A percentile compares a stretch with the other conserved stretches of the same genome.
phyloP scores from a whole-genome alignment of 2,888 invertebrate species.

The Cactoblastis cactorum region DNA sequence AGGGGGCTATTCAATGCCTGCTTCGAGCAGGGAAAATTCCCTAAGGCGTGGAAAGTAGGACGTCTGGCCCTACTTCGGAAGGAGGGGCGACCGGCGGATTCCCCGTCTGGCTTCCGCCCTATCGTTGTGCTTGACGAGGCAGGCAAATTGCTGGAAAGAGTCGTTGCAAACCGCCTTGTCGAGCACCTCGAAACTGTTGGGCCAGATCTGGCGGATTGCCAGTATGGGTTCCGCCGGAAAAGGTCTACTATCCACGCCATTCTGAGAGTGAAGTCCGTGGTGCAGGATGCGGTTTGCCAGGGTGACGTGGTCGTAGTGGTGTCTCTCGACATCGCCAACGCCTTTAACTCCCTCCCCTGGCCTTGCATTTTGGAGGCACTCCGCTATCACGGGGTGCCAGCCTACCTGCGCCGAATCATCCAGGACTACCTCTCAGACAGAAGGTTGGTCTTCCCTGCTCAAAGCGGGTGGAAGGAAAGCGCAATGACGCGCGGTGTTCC shows the following conservation, averaged over 20 bases:
- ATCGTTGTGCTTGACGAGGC: slow-evolving; percentile 16
- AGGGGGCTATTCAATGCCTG: no score
- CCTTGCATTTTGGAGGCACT: neutral
- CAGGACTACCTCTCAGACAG: neutral
- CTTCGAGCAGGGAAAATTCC: neutral
- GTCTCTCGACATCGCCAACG: no score
- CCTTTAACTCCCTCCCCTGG: slow-evolving; percentile 25
- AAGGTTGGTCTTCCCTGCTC: neutral
- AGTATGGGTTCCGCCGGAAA: slow-evolving; percentile 13
- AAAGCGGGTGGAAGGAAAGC: neutral
- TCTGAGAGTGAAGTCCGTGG: no score
- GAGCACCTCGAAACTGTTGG: slow-evolving; percentile 1
- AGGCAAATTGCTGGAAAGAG: slow-evolving; percentile 14
- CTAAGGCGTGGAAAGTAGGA: neutral
- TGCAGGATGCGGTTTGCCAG: neutral
- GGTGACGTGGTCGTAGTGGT: slow-evolving; percentile 9
- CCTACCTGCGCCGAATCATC: neutral
- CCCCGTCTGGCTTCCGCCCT: slow-evolving; percentile 1
- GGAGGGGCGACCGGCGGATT: neutral
- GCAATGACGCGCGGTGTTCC: neutral
- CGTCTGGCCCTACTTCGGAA: neutral
- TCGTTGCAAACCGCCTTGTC: slow-evolving; percentile 12
- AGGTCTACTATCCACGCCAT: slow-evolving; percentile 14
- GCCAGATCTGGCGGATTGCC: slow-evolving; percentile 1
- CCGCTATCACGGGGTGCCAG: neutral